Evolutionary conservation across 2,113 vertebrate genomes (phyloP).

Genomic region (Dipodomys merriami): DNA sequence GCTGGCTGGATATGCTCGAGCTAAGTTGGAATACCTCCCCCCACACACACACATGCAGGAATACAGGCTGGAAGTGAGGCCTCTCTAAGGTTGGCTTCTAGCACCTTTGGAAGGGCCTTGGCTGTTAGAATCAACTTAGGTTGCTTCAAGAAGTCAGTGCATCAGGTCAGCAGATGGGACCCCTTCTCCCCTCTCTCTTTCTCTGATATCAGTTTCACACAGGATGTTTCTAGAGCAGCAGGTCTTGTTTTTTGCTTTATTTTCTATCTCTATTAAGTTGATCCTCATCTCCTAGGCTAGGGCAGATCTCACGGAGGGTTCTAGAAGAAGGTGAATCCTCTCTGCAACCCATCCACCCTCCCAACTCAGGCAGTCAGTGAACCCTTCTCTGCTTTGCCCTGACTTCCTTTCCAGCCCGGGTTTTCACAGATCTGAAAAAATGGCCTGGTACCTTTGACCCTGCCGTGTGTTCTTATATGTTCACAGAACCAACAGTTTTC

Average conservation of each 20-base stretch:
- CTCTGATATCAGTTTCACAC: background rate
- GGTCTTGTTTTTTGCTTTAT: background rate
- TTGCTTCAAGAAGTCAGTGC: too few species aligned
- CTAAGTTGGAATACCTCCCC: too few species aligned
- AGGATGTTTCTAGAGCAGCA: background rate
- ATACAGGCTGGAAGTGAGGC: accelerated
- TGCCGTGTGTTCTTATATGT: accelerated
- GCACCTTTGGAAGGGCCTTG: background rate
- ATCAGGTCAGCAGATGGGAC: background rate
- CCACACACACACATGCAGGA: too few species aligned
- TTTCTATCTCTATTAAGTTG: background rate
- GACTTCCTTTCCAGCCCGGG: background rate
- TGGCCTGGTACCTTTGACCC: background rate
- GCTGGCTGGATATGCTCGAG: background rate
- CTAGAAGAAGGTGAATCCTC: background rate
- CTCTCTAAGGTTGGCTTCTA: background rate
- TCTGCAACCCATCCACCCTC: background rate
- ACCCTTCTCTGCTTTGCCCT: background rate
- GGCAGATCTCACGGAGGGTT: background rate
- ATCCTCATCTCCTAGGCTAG: background rate
- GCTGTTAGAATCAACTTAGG: background rate
- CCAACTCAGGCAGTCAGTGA: accelerated
- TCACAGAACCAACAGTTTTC: background rate
- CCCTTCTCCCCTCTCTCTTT: background rate
- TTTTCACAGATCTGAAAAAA: background rate